Base-by-base conservation (phyloP, 2,888 invertebrate species). In the Sarcophaga variegata region DNA sequence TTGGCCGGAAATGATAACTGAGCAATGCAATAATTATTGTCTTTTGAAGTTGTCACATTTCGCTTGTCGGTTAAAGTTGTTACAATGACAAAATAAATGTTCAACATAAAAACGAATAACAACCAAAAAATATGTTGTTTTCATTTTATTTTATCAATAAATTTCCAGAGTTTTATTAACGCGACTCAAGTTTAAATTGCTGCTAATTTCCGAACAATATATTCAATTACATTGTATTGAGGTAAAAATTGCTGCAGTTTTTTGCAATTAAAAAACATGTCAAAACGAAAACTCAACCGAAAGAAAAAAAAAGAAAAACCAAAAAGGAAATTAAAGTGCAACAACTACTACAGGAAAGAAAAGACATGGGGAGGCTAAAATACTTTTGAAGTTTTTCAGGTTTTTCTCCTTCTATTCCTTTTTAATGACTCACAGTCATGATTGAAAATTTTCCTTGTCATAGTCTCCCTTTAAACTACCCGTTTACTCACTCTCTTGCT, bases 261-360 rank as follows among this genome's bases (percentile, higher is more conserved):
- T 66, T 78, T 81, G 84, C 84, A 87, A 87, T 87, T 87, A 87
- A 87, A 84, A 86, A 78, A 84, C 79, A 81, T 81, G 78, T 81
- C 75, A 84, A 84, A 54, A 66, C 66, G 67, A 84, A 84, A 54
- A 54, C 17, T 54, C 12, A 54, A 54, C 4, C 12, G 1, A 17
- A 54, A 49, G 14, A 49, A 14, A 4, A 49, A 66, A 54, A 45
- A 49, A 14, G 6, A 76, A 72, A 83, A 74, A 59, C 60, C 66
- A 76, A 72, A 72, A 79, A 49, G n/a, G 10, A 59, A 75, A 80
- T 71, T 64, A 70, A 64, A 79, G n/a, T 83, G 70, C 63, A 69
- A 54, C 45, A 20, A 54, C 67, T 71, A 49, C 47, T 54, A 77
- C 76, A 3, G 12, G 2, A 49, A 37, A 6, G 37, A 8, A 37